Evolutionary conservation across 2,113 vertebrate genomes (phyloP), one percentile per base, ranked within the genome.

Genomic region (Corythornis cristatus): DNA sequence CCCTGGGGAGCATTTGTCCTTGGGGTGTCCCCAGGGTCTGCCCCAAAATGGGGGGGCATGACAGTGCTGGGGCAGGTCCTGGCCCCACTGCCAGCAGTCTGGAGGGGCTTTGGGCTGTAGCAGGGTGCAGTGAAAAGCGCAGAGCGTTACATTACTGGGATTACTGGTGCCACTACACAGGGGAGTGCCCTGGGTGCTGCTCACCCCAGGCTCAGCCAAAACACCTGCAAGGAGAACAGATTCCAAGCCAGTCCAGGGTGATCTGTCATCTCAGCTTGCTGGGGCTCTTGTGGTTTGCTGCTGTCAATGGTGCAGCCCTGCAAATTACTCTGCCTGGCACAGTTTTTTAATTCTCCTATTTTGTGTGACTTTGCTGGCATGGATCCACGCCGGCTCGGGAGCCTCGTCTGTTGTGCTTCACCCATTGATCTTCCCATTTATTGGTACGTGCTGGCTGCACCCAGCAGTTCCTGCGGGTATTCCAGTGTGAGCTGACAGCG

Each of bases 281-380:
- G 3, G 35, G 37, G 28, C 64, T 71, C 85, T 82, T 72, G 90
- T 83, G 77, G 91, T 66, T 31, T 3, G 3, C 64, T 60, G 21
- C 1, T 83, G 80, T 50, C 48, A 93, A 14, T 6, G 83, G 66
- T 66, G 60, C 77, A 82, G 95, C 85, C 64, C 62, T 83, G 56
- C 26, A n/a, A 71, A 50, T 68, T 10, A 14, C 58, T 33, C 86
- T 58, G 11, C 1, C 78, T 66, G n/a, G 81, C 85, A 20, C 46
- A 15, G 33, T 31, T 33, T 65, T 50, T 48, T 73, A 45, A 12
- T 77, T 90, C 65, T 65, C 57, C 61, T 77, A 23, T 66, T 42
- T 37, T 26, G 23, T 86, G 46, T 68, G 72, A 37, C 82, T 79
- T 75, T 1, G 5, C 53, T 42, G 84, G 22, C 86, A 7, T 37